Conservation (phyloP, 2,113 vertebrate genomes). For the Cervus canadensis region DNA sequence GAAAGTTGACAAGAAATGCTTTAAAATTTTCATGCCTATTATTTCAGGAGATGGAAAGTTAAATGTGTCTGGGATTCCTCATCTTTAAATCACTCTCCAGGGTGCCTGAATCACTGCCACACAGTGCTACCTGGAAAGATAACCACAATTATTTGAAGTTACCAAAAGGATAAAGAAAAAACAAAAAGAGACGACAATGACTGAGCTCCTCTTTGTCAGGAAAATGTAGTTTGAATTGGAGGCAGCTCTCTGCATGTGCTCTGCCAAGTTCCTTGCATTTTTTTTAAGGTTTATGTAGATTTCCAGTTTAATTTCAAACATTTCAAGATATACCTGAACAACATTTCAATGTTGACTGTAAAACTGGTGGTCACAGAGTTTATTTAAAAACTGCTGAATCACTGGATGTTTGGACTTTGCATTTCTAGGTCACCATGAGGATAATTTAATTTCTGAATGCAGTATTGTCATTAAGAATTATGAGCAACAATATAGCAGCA, state of each 20-base stretch:
- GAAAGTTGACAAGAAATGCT: background rate
- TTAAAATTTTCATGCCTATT: background rate
- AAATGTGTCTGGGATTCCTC: background rate
- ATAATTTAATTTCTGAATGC: background rate
- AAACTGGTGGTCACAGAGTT: background rate
- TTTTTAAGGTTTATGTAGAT: background rate
- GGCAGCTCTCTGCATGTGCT: background rate
- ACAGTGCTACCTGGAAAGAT: background rate
- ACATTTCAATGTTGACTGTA: background rate
- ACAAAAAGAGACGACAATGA: background rate
- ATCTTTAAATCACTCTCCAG: background rate
- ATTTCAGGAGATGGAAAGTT: background rate
- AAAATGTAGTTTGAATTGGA: background rate
- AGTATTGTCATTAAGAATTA: constrained; percentile 8
- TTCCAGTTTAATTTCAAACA: background rate
- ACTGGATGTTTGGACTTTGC: background rate
- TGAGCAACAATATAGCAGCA: background rate
- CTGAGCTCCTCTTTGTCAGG: background rate
- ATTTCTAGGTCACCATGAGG: background rate
- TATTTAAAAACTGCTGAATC: background rate
- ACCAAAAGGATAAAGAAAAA: background rate
- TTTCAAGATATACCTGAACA: background rate
- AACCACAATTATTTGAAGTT: background rate
- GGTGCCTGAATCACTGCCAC: background rate
- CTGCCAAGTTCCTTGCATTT: background rate